A percentile compares a stretch with the other conserved stretches of the same genome.
Conservation (phyloP, 2,797 vertebrate genomes). For the Anguilla marmorata region DNA sequence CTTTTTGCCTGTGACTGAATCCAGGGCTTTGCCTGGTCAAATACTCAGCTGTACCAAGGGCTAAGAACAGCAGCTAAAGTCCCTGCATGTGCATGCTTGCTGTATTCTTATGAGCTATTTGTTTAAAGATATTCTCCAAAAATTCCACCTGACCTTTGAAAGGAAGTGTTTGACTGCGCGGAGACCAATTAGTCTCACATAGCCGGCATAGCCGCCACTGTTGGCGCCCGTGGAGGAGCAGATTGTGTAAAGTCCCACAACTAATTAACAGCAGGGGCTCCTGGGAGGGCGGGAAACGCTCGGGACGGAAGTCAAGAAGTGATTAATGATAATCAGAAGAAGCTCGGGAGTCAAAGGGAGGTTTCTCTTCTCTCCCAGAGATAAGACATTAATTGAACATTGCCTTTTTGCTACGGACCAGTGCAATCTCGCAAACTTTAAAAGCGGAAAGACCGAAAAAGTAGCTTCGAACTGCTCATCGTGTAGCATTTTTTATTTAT, state of each 20-base stretch:
- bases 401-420: background rate
- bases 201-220: background rate
- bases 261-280: background rate
- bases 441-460: background rate
- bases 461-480: background rate
- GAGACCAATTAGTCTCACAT: conserved; percentile 10
- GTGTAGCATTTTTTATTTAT: background rate
- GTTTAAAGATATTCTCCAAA: background rate
- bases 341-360: background rate
- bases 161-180: background rate
- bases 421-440: background rate
- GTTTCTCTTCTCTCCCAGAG: background rate
- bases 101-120: background rate
- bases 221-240: background rate
- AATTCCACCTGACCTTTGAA: conserved; percentile 7
- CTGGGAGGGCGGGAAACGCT: background rate
- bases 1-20: background rate
- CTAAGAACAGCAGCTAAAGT: background rate
- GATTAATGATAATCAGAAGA: conserved; percentile 9
- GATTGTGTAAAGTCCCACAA: conserved; percentile 12
- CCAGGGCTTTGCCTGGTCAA: background rate
- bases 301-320: background rate
- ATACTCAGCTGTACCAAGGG: background rate
- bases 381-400: conserved; percentile 21
- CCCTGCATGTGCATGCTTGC: background rate